These are phyloP conservation scores for Esox lucius DNA, from an alignment of 2,797 vertebrate genomes.

Conservation along the genomic window DNA sequence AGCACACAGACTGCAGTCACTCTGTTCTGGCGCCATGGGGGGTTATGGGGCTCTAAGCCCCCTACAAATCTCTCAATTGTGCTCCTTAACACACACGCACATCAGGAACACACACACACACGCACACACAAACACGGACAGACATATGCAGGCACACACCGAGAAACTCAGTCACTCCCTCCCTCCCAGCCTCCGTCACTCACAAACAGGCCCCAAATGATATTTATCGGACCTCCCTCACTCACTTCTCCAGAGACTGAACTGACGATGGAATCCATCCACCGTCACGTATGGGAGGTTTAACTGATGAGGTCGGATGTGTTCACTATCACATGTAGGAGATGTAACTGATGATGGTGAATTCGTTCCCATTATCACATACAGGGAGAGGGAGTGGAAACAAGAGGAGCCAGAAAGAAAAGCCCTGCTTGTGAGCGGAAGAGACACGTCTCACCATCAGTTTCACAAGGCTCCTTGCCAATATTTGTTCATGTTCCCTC, in stretches of 20 bases:
- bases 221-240: constrained; percentile 60
- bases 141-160: neutral
- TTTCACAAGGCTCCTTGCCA: constrained; percentile 43
- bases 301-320: too few relatives aligned
- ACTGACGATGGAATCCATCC: too few relatives aligned
- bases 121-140: neutral
- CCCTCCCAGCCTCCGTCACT: too few relatives aligned
- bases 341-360: constrained; percentile 8
- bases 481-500: constrained; percentile 58
- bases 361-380: constrained; percentile 18
- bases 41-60: constrained; percentile 43
- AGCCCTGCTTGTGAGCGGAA: constrained; percentile 14
- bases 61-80: constrained; percentile 69
- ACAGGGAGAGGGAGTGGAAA: constrained; percentile 5
- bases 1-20: constrained; percentile 42
- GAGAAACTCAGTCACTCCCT: too few relatives aligned
- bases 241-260: constrained; percentile 7
- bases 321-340: too few relatives aligned
- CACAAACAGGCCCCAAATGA: constrained; percentile 37
- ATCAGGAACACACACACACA: constrained; percentile 43
- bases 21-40: constrained; percentile 45
- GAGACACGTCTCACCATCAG: constrained; percentile 7
- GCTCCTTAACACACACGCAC: constrained; percentile 38
- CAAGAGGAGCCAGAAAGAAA: constrained; percentile 6
- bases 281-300: too few relatives aligned